Percentiles rank a stretch among this genome's conserved stretches.
Conservation (phyloP, 2,113 vertebrate species). For the Thalassoma bifasciatum region DNA sequence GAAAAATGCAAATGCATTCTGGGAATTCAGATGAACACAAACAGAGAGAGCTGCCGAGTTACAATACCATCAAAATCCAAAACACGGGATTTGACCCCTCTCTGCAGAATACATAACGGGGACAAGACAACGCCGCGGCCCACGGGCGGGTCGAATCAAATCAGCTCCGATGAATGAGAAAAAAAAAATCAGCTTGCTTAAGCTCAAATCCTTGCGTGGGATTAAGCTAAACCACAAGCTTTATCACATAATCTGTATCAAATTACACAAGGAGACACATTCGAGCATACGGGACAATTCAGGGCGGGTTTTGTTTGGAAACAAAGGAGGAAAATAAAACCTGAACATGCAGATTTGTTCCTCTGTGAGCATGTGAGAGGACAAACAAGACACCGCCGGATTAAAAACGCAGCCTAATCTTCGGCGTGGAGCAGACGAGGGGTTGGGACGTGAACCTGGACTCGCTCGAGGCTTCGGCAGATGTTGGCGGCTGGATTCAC, state of each 20-base stretch:
- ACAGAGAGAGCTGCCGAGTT: constrained; percentile 5
- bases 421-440: constrained; percentile 1
- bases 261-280: constrained; percentile 48
- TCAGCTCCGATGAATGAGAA: constrained; percentile 15
- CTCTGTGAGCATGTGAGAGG: not conserved
- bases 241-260: constrained; percentile 70
- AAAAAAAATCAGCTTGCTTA: constrained; percentile 57
- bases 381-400: not conserved
- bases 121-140: not conserved
- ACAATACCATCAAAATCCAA: not conserved
- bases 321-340: constrained; percentile 32
- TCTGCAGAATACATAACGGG: not conserved
- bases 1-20: constrained; percentile 26
- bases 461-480: constrained; percentile 6
- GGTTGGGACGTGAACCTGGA: constrained; percentile 3
- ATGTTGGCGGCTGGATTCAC: constrained; percentile 25
- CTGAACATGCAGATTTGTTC: constrained; percentile 3
- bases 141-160: constrained; percentile 20
- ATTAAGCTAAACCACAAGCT: constrained; percentile 72
- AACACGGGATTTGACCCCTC: constrained; percentile 12
- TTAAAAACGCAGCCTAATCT: constrained; percentile 33
- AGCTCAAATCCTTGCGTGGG: constrained; percentile 59
- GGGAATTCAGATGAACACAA: constrained; percentile 29
- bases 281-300: constrained; percentile 54
- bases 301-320: constrained; percentile 69